A percentile compares a stretch with the other conserved stretches of the same genome.
Conservation (phyloP, 1,140 invertebrate species). For the Tetraneura akinire region DNA sequence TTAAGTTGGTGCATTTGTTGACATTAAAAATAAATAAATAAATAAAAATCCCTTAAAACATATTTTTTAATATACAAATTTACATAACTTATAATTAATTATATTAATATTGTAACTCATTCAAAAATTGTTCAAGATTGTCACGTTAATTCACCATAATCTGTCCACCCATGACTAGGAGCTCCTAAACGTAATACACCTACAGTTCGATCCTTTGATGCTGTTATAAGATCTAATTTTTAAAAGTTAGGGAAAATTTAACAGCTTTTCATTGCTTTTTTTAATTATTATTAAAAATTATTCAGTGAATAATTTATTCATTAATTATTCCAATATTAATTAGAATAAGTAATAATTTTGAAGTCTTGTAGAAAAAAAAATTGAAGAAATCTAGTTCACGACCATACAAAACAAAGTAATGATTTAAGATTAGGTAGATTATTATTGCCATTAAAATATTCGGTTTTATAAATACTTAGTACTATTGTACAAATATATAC, state of each 20-base stretch:
- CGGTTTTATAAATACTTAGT: too few relatives aligned
- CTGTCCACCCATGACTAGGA: constrained; percentile 63
- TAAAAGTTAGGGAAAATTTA: constrained; percentile 53
- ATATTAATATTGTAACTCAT: constrained; percentile 28
- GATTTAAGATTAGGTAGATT: too few relatives aligned
- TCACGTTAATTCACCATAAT: constrained; percentile 64
- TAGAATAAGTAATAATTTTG: too few relatives aligned
- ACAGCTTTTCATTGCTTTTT: too few relatives aligned
- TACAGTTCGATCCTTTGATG: constrained; percentile 63
- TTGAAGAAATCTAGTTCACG: too few relatives aligned
- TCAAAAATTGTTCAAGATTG: constrained; percentile 22
- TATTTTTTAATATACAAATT: constrained; percentile 38
- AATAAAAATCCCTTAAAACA: constrained; percentile 9
- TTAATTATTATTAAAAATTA: too few relatives aligned
- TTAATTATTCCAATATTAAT: too few relatives aligned
- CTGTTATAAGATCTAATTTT: constrained; percentile 61
- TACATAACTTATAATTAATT: constrained; percentile 10
- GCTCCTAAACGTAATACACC: constrained; percentile 62
- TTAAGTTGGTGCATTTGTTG: constrained; percentile 44
- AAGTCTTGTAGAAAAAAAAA: too few relatives aligned
- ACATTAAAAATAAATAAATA: not conserved
- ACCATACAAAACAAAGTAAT: too few relatives aligned
- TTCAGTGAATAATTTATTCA: too few relatives aligned
- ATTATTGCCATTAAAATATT: too few relatives aligned
- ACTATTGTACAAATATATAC: too few relatives aligned